A percentile compares a stretch with the other conserved stretches of the same genome.
phyloP scores from a whole-genome alignment of 2,888 invertebrate species.

The Idaea biselata region DNA sequence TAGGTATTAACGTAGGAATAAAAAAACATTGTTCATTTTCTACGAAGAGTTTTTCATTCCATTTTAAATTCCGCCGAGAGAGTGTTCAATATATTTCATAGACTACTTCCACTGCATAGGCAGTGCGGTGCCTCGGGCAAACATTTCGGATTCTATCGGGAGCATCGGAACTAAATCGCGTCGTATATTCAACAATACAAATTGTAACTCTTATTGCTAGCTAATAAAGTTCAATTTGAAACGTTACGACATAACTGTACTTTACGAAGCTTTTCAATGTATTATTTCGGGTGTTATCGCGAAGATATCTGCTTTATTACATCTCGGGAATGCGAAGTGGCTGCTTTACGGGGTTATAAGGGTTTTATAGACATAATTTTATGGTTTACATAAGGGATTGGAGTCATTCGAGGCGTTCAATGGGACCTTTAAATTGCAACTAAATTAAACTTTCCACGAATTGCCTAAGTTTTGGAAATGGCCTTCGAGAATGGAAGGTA shows the following conservation, averaged over 20 bases:
- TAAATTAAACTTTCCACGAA: background rate
- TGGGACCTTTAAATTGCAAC: slow-evolving; percentile 12
- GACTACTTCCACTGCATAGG: slow-evolving; percentile 30
- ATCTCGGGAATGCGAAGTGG: slow-evolving; percentile 38
- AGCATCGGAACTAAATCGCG: slow-evolving; percentile 29
- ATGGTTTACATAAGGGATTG: slow-evolving; percentile 26
- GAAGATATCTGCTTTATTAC: slow-evolving; percentile 42
- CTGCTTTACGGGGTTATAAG: slow-evolving; percentile 33
- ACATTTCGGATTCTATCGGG: slow-evolving; percentile 31
- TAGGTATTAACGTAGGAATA: background rate
- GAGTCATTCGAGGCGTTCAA: slow-evolving; percentile 12
- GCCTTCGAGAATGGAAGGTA: background rate
- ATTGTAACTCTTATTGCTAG: slow-evolving; percentile 16
- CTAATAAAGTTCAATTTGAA: slow-evolving; percentile 24
- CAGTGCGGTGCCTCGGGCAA: slow-evolving; percentile 24
- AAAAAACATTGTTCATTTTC: background rate
- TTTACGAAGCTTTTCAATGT: slow-evolving; percentile 43
- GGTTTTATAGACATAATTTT: slow-evolving; percentile 39
- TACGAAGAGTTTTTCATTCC: background rate
- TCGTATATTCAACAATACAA: slow-evolving; percentile 13
- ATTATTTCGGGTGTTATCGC: slow-evolving; percentile 44
- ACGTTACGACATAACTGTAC: slow-evolving; percentile 18
- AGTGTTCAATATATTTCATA: slow-evolving; percentile 14
- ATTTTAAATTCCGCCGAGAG: background rate
- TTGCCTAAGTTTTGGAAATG: background rate